A percentile compares a stretch with the other conserved stretches of the same genome.
Evolutionary conservation across 2,797 vertebrate species (phyloP).

Genomic region (Labroides dimidiatus): DNA sequence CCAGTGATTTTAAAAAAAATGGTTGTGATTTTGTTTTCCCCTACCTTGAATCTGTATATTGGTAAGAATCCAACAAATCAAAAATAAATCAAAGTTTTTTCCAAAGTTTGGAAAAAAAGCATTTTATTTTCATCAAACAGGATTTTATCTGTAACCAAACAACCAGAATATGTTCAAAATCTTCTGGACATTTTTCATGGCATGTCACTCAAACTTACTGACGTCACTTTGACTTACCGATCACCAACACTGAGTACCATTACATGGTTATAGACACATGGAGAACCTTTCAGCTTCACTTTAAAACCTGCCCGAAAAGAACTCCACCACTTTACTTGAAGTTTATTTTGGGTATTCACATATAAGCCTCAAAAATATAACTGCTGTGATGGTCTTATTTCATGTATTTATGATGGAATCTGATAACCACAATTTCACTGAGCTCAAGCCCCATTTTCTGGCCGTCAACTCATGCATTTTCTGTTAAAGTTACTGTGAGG

Average conservation of each 20-base stretch:
- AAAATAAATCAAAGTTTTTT: not conserved
- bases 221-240: slow-evolving; percentile 46
- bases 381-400: too few species aligned
- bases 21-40: too few species aligned
- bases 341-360: not conserved
- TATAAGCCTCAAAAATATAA: too few species aligned
- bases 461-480: too few species aligned
- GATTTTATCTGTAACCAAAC: slow-evolving; percentile 44
- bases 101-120: slow-evolving; percentile 15
- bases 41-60: too few species aligned
- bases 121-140: slow-evolving; percentile 57
- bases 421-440: too few species aligned
- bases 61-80: too few species aligned
- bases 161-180: slow-evolving; percentile 34
- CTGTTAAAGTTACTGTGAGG: too few species aligned
- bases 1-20: too few species aligned
- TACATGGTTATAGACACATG: slow-evolving; percentile 35
- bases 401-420: too few species aligned
- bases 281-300: slow-evolving; percentile 13
- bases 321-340: not conserved
- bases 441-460: too few species aligned
- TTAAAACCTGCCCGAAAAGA: slow-evolving; percentile 1
- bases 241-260: slow-evolving; percentile 28
- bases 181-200: slow-evolving; percentile 13
- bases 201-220: slow-evolving; percentile 50